A percentile compares a stretch with the other conserved stretches of the same genome.
Evolutionary conservation across 2,888 invertebrate species (phyloP).

Genomic region (Temnothorax ravouxi): DNA sequence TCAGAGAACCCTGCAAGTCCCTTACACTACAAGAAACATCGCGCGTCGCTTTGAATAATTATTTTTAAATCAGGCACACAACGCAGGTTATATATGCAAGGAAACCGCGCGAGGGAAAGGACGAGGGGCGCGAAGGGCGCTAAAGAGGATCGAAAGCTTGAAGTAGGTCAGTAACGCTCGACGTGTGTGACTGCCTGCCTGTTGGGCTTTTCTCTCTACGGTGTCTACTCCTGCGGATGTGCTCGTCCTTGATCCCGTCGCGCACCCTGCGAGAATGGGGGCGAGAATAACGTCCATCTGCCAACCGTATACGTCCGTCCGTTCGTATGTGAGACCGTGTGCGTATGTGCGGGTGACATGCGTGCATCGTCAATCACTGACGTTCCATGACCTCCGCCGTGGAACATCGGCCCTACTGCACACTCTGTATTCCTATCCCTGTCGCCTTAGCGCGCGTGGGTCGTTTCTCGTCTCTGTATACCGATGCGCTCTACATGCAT

Average conservation of each 20-base stretch:
- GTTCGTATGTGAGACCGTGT: slow-evolving; percentile 9
- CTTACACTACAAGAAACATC: neutral
- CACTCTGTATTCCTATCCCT: slow-evolving; percentile 52
- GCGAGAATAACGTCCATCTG: slow-evolving; percentile 47
- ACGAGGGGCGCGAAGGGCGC: slow-evolving; percentile 57
- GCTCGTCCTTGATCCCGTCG: slow-evolving; percentile 65
- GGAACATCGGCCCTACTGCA: slow-evolving; percentile 51
- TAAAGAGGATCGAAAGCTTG: slow-evolving; percentile 73
- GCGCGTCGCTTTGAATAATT: slow-evolving; percentile 34
- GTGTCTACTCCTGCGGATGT: slow-evolving; percentile 56
- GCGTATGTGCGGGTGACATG: slow-evolving; percentile 59
- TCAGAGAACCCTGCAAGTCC: neutral
- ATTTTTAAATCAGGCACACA: slow-evolving; percentile 41
- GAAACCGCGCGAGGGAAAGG: slow-evolving; percentile 44
- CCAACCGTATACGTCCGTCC: slow-evolving; percentile 35
- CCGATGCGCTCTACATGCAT: slow-evolving; percentile 17
- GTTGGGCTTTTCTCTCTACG: slow-evolving; percentile 53
- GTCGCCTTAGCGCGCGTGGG: slow-evolving; percentile 25
- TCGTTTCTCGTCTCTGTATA: slow-evolving; percentile 18
- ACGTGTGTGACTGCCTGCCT: slow-evolving; percentile 56
- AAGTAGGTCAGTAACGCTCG: slow-evolving; percentile 80
- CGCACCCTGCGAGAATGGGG: slow-evolving; percentile 36
- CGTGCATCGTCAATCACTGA: slow-evolving; percentile 65
- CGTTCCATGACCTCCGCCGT: slow-evolving; percentile 52
- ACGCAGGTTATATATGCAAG: neutral